Percentiles rank a stretch among this genome's conserved stretches.
Conservation (phyloP, 1,140 invertebrate genomes). For the Lerema accius region DNA sequence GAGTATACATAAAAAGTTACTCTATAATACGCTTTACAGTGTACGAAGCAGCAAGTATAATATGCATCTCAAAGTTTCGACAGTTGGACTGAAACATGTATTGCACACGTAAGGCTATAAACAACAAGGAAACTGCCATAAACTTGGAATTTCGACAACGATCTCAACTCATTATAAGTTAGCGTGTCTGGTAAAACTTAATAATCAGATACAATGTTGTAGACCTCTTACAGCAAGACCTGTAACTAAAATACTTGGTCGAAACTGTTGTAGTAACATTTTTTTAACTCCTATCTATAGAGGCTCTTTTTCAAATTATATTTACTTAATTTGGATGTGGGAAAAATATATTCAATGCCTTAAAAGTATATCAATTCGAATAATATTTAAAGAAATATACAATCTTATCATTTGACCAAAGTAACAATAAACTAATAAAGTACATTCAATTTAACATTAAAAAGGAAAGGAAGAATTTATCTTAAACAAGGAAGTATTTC, state of each 20-base stretch:
- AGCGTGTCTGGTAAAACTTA: background rate
- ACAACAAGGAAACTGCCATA: constrained; percentile 6
- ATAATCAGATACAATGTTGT: background rate
- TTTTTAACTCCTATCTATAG: too few species aligned
- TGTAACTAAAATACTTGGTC: background rate
- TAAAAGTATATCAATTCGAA: too few species aligned
- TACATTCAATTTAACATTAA: too few species aligned
- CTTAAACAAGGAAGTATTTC: background rate
- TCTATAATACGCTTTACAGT: background rate
- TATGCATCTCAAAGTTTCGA: background rate
- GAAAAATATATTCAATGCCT: too few species aligned
- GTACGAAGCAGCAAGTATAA: background rate
- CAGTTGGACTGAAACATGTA: background rate
- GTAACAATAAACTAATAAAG: too few species aligned
- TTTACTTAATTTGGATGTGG: too few species aligned
- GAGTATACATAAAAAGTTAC: too few species aligned
- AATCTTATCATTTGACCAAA: too few species aligned
- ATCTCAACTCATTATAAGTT: constrained; percentile 12
- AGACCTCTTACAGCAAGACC: background rate
- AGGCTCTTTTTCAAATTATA: too few species aligned
- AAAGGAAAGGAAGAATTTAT: too few species aligned
- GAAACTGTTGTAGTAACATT: too few species aligned
- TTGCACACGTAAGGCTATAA: constrained; percentile 1
- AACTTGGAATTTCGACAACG: background rate
- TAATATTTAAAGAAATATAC: too few species aligned